Conservation (phyloP, 2,797 vertebrate genomes). For the Acanthurus lineatus region DNA sequence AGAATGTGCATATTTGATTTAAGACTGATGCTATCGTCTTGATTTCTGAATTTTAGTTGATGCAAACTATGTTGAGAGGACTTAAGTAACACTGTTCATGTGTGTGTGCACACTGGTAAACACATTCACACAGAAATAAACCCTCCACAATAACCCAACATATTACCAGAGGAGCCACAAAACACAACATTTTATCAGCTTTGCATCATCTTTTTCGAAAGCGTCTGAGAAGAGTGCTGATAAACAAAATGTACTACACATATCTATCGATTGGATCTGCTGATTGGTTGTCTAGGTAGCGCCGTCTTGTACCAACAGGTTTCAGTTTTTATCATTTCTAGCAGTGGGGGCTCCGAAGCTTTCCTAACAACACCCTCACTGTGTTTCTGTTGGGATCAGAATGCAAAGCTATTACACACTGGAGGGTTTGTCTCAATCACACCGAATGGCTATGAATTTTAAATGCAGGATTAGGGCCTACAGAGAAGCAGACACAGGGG, state of each 20-base stretch:
- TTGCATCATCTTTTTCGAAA: slow-evolving; percentile 36
- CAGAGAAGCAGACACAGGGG: slow-evolving; percentile 73
- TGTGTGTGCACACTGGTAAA: neutral
- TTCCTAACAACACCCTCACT: slow-evolving; percentile 68
- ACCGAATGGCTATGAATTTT: slow-evolving; percentile 85
- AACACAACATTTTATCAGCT: slow-evolving; percentile 40
- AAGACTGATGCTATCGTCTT: neutral
- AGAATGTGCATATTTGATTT: neutral
- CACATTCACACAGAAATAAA: neutral
- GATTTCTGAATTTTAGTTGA: slow-evolving; percentile 1
- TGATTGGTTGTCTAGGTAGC: slow-evolving; percentile 57
- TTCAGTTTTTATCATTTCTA: slow-evolving; percentile 70
- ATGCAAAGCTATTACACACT: slow-evolving; percentile 85
- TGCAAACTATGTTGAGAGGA: slow-evolving; percentile 4
- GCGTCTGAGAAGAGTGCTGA: slow-evolving; percentile 29
- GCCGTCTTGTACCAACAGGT: slow-evolving; percentile 61
- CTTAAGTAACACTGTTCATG: neutral
- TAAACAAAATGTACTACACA: slow-evolving; percentile 47
- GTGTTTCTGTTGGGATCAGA: slow-evolving; percentile 80
- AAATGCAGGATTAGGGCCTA: slow-evolving; percentile 82
- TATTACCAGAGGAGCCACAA: slow-evolving; percentile 25
- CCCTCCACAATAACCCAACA: slow-evolving; percentile 1
- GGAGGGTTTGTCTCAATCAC: slow-evolving; percentile 84
- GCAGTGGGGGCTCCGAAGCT: slow-evolving; percentile 52
- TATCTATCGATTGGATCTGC: slow-evolving; percentile 58